A percentile compares a stretch with the other conserved stretches of the same genome.
Evolutionary conservation across 2,797 vertebrate species (phyloP).

Genomic region (Malacoraja senta): DNA sequence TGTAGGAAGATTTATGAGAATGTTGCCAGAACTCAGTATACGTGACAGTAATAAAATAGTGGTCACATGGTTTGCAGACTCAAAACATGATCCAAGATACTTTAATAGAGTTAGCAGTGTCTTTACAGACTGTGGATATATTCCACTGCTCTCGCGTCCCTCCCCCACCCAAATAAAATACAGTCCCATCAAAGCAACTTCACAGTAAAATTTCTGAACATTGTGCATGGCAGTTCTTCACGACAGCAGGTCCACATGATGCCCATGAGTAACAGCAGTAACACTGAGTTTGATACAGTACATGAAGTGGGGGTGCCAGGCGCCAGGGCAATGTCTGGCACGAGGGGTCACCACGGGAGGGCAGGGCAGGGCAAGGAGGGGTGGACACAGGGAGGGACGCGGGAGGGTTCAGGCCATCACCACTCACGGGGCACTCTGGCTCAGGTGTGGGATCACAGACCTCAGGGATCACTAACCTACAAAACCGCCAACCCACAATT

Average conservation of each 20-base stretch:
- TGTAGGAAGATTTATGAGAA: too few relatives aligned
- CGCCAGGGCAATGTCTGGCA: background rate
- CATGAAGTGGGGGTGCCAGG: background rate
- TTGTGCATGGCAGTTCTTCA: background rate
- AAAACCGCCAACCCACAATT: too few relatives aligned
- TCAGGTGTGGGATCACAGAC: too few relatives aligned
- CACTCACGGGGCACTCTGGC: too few relatives aligned
- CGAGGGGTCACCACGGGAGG: background rate
- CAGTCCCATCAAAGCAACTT: background rate
- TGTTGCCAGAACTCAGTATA: too few relatives aligned
- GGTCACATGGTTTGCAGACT: background rate
- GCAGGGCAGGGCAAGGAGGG: too few relatives aligned
- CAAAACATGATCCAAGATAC: background rate
- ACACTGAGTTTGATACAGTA: background rate
- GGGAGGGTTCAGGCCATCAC: too few relatives aligned
- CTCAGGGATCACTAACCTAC: too few relatives aligned
- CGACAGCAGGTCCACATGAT: background rate
- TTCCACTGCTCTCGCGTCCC: background rate
- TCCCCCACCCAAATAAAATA: slow-evolving; percentile 12
- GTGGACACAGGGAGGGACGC: too few relatives aligned
- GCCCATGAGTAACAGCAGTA: background rate
- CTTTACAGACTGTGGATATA: background rate
- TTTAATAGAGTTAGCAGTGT: slow-evolving; percentile 12
- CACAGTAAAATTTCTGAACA: slow-evolving; percentile 25
- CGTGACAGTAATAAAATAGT: too few relatives aligned